phyloP scores from a whole-genome alignment of 2,888 invertebrate species.

The Acleris laterana region DNA sequence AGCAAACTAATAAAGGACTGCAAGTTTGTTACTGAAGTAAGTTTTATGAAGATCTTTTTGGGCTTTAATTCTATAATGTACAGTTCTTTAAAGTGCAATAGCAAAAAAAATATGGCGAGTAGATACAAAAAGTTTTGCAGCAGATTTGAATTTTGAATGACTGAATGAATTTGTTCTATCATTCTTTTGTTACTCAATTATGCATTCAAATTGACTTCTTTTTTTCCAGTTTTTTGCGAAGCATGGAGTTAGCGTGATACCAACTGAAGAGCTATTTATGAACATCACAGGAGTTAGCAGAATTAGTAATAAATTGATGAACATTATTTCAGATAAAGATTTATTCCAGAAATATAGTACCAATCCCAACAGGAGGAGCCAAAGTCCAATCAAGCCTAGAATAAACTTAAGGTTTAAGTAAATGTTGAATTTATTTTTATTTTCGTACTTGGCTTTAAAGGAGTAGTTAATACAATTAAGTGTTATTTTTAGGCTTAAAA shows the following conservation, averaged over 20 bases:
- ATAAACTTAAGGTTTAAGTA: constrained; percentile 3
- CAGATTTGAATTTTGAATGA: too few species aligned
- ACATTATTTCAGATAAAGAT: neutral
- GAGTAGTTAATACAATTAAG: too few species aligned
- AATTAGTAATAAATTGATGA: constrained; percentile 5
- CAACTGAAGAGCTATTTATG: constrained; percentile 9
- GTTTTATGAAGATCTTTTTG: neutral
- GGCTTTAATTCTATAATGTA: neutral
- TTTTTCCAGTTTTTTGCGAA: constrained; percentile 20
- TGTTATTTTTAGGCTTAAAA: too few species aligned
- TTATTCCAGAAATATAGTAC: constrained; percentile 7
- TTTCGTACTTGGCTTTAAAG: too few species aligned
- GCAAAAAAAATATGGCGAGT: neutral
- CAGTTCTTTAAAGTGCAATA: neutral
- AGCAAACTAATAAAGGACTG: constrained; percentile 28
- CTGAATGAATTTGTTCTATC: neutral
- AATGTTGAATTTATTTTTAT: neutral
- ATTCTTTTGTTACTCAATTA: neutral
- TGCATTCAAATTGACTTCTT: too few species aligned
- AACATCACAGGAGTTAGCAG: constrained; percentile 9
- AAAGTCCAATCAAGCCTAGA: neutral
- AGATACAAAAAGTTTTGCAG: too few species aligned
- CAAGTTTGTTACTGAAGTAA: constrained; percentile 18
- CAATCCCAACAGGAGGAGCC: constrained; percentile 14
- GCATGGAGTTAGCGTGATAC: neutral